Percentiles rank a stretch among this genome's conserved stretches.
These are phyloP conservation scores for Hylaeus volcanicus DNA, from an alignment of 1,140 invertebrate genomes.

Conservation along the genomic window DNA sequence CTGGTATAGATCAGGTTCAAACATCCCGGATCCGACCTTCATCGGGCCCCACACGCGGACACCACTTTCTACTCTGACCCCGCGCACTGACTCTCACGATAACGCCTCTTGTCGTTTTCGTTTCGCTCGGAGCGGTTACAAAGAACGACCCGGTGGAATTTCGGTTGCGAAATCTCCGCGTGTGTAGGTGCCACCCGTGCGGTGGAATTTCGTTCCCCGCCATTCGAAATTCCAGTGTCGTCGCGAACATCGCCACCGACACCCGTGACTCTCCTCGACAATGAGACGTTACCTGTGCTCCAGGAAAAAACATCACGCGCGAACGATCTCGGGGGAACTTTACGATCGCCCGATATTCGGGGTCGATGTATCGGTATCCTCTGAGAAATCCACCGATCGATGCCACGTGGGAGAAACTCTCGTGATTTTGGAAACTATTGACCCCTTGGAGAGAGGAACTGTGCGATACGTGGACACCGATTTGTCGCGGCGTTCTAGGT, in stretches of 20 bases:
- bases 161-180: conserved; percentile 20
- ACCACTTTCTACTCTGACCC: conserved; percentile 78
- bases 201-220: not conserved
- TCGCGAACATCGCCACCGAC: not conserved
- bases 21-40: conserved; percentile 77
- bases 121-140: conserved; percentile 53
- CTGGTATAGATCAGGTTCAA: conserved; percentile 68
- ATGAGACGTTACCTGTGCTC: not conserved
- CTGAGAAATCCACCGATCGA: not conserved
- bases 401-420: not conserved
- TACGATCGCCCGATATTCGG: too few species aligned
- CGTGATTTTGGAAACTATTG: not conserved
- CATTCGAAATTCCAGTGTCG: conserved; percentile 5
- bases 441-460: not conserved
- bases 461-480: not conserved
- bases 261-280: not conserved
- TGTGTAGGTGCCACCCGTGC: not conserved
- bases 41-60: conserved; percentile 54
- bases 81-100: conserved; percentile 57
- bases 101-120: conserved; percentile 70
- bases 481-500: too few species aligned
- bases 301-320: not conserved
- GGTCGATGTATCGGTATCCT: too few species aligned
- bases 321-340: not conserved
- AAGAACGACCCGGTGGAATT: conserved; percentile 16